A percentile compares a stretch with the other conserved stretches of the same genome.
These are phyloP conservation scores for Girardia tigrina DNA, from an alignment of 2,888 invertebrate genomes.

Conservation along the genomic window DNA sequence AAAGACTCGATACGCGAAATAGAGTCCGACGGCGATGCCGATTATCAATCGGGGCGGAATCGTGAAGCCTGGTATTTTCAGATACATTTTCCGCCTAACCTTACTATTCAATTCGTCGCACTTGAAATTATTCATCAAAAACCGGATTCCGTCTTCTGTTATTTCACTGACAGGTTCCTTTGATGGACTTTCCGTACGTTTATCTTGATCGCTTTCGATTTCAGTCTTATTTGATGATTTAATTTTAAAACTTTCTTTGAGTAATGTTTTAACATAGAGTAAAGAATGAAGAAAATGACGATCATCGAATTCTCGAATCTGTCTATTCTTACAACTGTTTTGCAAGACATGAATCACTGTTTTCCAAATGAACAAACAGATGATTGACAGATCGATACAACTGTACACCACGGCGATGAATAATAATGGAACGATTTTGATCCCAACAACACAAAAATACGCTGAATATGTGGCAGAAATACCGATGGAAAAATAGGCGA, in stretches of 20 bases:
- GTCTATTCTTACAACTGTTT: not conserved
- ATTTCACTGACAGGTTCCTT: too few relatives aligned
- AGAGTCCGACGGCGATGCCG: not conserved
- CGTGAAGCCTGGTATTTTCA: not conserved
- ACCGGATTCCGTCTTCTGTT: not conserved
- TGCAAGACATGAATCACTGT: not conserved
- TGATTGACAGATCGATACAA: not conserved
- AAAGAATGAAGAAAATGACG: not conserved
- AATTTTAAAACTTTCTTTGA: not conserved
- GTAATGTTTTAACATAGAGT: not conserved
- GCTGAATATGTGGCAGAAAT: not conserved
- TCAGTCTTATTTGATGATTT: not conserved
- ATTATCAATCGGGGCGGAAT: not conserved
- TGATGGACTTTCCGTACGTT: too few relatives aligned
- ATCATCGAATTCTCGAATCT: not conserved
- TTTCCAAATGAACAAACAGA: not conserved
- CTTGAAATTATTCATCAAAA: not conserved
- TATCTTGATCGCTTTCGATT: too few relatives aligned
- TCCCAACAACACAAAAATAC: not conserved
- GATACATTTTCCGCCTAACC: not conserved
- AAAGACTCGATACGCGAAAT: not conserved
- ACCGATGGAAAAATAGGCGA: not conserved
- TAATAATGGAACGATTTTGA: not conserved
- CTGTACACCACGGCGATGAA: not conserved
- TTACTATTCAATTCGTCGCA: conserved; percentile 19